Base-by-base conservation (phyloP, 2,113 vertebrate species). In the Crotalus helleri region DNA sequence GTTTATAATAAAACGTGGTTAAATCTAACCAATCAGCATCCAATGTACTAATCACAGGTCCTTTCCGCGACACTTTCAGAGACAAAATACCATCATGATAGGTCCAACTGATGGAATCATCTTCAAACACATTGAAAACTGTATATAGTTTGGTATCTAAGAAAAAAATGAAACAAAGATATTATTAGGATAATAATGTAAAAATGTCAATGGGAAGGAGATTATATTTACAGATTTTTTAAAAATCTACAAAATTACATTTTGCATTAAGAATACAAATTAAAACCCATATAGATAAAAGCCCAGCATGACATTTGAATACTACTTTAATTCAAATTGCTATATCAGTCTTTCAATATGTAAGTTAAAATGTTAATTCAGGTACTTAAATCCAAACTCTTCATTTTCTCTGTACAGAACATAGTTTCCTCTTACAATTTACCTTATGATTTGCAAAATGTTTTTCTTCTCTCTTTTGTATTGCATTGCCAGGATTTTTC, bases 11-110 rank as follows among this genome's bases (percentile, higher is more conserved):
- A 94, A 98, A 98, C 0, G 99, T 98, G 0, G 99, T 99, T 97
- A 99, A 96, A 95, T 99, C 99, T 89, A 99, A 97, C 99, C 99
- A 99, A 94, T 99, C 99, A 8, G 99, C 99, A 91, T 99, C 99
- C 94, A 99, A 97, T 0, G 98, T 97, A 49, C 98, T 99, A 94
- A 99, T 97, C 91, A 98, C 97, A 1, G 99, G 96, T 21, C 99
- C 99, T 95, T 99, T 99, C 93, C 99, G 98, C 58, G 98, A 98
- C 6, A 99, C 98, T 64, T 98, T 98, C 98, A 99, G 98, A 58
- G 99, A 98, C 55, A 99, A 96, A 85, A 97, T 93, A 33, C 99
- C 98, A 94, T 99, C 99, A 58, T 99, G 98, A 95, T 99, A 99
- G 95, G 97, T 98, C 97, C 98, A 99, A 92, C 97, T 97, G 94